Evolutionary conservation across 2,113 vertebrate genomes (phyloP).

Genomic region (Sylvietta virens): DNA sequence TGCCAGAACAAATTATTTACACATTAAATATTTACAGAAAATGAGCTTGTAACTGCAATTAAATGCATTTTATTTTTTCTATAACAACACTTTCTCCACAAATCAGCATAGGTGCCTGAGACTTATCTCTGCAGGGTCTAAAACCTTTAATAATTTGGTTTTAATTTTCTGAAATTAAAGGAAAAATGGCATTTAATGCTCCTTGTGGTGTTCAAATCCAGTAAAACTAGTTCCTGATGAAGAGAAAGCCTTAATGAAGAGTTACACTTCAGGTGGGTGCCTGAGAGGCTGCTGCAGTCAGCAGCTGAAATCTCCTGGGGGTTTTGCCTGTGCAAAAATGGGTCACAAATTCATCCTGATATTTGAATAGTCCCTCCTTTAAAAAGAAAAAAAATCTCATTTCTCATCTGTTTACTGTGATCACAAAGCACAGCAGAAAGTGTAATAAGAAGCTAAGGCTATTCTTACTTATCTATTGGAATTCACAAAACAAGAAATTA

Average conservation of each 20-base stretch:
- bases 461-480: conserved; percentile 30
- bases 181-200: not conserved
- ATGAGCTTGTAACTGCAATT: not conserved
- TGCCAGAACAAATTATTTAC: not conserved
- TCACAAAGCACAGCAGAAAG: not conserved
- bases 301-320: not conserved
- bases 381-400: not conserved
- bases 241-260: not conserved
- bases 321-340: not conserved
- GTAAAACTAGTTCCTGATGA: not conserved
- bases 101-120: not conserved
- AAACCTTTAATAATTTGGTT: not conserved
- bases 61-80: not conserved
- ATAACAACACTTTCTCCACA: not conserved
- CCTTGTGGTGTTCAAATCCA: not conserved
- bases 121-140: not conserved
- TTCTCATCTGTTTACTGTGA: conserved; percentile 26
- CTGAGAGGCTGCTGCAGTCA: not conserved
- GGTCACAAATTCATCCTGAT: not conserved
- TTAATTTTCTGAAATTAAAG: not conserved
- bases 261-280: not conserved
- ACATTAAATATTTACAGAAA: conserved; percentile 4
- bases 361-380: not conserved
- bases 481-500: conserved; percentile 48
- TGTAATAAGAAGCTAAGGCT: not conserved